phyloP scores from a whole-genome alignment of 2,113 vertebrate genomes.

The Malurus melanocephalus region DNA sequence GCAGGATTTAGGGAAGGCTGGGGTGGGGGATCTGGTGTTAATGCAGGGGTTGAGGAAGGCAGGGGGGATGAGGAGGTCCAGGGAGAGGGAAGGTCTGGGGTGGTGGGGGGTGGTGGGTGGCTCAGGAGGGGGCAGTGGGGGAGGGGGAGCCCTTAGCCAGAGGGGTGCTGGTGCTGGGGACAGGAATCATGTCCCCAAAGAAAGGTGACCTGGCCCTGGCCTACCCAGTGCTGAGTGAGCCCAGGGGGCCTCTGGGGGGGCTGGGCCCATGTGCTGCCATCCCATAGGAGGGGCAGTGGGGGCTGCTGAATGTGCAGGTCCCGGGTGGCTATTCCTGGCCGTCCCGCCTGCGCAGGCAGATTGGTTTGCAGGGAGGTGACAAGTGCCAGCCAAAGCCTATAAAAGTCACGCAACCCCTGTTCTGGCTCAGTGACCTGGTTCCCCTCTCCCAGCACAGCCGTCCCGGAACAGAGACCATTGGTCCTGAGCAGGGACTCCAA shows the following conservation, averaged over 20 bases:
- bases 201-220: conserved; percentile 42
- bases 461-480: rapidly evolving
- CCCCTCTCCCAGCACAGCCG: not conserved
- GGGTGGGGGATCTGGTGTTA: not conserved
- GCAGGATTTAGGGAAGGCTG: not conserved
- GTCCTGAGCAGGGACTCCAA: not conserved
- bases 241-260: not conserved
- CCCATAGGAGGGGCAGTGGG: conserved; percentile 23
- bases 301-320: conserved; percentile 60
- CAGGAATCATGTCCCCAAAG: not conserved
- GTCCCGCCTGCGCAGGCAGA: conserved; percentile 49
- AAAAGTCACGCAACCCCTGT: conserved; percentile 32
- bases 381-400: conserved; percentile 56
- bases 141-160: not conserved
- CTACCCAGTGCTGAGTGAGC: not conserved
- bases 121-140: not conserved
- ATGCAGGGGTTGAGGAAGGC: not conserved
- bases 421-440: conserved; percentile 18
- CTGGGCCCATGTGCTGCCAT: not conserved
- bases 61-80: too few relatives aligned
- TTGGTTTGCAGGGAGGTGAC: conserved; percentile 57
- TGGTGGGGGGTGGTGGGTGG: too few relatives aligned
- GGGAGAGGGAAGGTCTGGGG: too few relatives aligned
- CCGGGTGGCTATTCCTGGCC: conserved; percentile 56
- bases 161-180: not conserved